Base-by-base conservation (phyloP, 1,140 invertebrate species). In the Sitobion miscanthi region DNA sequence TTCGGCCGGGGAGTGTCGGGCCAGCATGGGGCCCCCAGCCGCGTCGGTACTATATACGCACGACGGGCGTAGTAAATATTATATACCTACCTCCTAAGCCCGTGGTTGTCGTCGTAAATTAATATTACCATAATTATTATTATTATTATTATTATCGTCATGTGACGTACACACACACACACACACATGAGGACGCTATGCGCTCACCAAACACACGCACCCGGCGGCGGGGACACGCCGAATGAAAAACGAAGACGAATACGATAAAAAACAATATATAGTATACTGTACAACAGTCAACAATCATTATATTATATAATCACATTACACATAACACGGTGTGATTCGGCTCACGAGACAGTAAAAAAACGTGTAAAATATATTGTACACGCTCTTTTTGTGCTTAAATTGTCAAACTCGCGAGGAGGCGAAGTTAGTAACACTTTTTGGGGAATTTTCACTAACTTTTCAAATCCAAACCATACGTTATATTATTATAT, bases 61-160 rank as follows among this genome's bases (percentile, higher is more conserved):
- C n/a, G 11, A 21, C 17, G 62, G 8, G 69, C 30, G 35, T 47
- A 91, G n/a, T 77, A 69, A 77, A 69, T 69, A 69, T 69, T 62
- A 47, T 89, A 89, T 89, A 89, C 45, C 62, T 69, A 89, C 45
- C 62, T 69, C 30, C 62, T 35, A 42, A 9, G 42, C 89, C 23
- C 20, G n/a, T 47, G 45, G n/a, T 91, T 91, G 69, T 91, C 90
- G 69, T 82, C 90, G 45, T 91, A 91, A 91, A 91, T 91, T 47
- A 83, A 91, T 91, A 91, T 52, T 49, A 91, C 69, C n/a, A 83
- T 83, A 91, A 82, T 77, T 35, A 77, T 91, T 35, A 45, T 42
- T 62, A 62, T 82, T 91, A 91, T 82, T 23, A 82, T 47, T 1
- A 52, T 47, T 3, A 47, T 5, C 30, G n/a, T 69, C 30, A 20